A percentile compares a stretch with the other conserved stretches of the same genome.
These are phyloP conservation scores for Carposina sasakii DNA, from an alignment of 1,140 invertebrate genomes.

Conservation along the genomic window DNA sequence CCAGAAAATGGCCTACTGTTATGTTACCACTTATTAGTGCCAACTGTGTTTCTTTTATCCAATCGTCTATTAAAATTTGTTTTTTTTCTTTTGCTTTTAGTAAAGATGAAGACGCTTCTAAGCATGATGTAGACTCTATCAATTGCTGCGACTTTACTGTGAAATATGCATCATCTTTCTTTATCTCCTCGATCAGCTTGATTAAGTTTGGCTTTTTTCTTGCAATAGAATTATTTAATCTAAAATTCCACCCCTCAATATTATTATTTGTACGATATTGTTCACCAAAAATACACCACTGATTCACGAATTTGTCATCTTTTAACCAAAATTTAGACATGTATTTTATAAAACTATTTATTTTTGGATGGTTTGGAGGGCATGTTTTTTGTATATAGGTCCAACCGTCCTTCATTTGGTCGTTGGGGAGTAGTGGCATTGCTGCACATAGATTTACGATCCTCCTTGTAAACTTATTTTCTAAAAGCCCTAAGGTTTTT, in stretches of 20 bases:
- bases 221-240: neutral
- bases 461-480: neutral
- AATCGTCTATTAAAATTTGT: too few species aligned
- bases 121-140: too few species aligned
- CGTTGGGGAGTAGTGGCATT: neutral
- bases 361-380: neutral
- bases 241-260: neutral
- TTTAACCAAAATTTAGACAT: neutral
- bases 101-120: too few species aligned
- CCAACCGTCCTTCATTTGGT: neutral
- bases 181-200: too few species aligned
- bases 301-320: neutral
- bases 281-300: neutral
- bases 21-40: too few species aligned
- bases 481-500: neutral
- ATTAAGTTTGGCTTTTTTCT: neutral
- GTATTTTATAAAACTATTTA: neutral
- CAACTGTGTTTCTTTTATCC: too few species aligned
- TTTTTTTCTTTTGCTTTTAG: too few species aligned
- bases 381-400: too few species aligned
- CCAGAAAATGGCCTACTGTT: too few species aligned
- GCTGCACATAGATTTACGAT: neutral
- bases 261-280: slow-evolving; percentile 1
- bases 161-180: too few species aligned
- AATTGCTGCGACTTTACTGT: too few species aligned